These are phyloP conservation scores for Cyphomyrus plagiostoma DNA, from an alignment of 2,113 vertebrate genomes.

Conservation along the genomic window DNA sequence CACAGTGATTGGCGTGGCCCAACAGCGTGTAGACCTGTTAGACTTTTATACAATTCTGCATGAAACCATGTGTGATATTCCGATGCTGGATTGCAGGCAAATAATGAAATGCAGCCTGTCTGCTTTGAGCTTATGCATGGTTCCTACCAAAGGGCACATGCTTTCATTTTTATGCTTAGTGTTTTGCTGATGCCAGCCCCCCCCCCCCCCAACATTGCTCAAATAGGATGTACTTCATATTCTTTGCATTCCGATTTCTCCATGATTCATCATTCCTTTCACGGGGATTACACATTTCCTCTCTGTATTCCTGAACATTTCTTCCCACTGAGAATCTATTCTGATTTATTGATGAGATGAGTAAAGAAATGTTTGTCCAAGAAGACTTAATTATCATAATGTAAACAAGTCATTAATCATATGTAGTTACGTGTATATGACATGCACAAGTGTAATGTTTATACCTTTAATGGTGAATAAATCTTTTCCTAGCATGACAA, in stretches of 20 bases:
- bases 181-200: neutral
- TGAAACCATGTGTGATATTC: neutral
- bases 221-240: neutral
- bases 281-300: neutral
- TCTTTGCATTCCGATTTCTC: neutral
- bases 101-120: neutral
- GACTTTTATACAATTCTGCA: neutral
- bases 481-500: conserved; percentile 75
- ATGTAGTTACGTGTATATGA: neutral
- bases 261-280: neutral
- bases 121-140: neutral
- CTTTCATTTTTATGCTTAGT: neutral
- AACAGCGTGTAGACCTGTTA: neutral
- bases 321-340: neutral
- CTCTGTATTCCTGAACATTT: neutral
- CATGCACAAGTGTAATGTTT: neutral
- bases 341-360: neutral
- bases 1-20: neutral
- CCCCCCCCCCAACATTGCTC: neutral
- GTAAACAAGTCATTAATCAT: neutral
- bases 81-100: neutral
- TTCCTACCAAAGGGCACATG: neutral
- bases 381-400: neutral
- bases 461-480: neutral
- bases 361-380: neutral